phyloP scores from a whole-genome alignment of 2,113 vertebrate species.

The Cnemophilus loriae region DNA sequence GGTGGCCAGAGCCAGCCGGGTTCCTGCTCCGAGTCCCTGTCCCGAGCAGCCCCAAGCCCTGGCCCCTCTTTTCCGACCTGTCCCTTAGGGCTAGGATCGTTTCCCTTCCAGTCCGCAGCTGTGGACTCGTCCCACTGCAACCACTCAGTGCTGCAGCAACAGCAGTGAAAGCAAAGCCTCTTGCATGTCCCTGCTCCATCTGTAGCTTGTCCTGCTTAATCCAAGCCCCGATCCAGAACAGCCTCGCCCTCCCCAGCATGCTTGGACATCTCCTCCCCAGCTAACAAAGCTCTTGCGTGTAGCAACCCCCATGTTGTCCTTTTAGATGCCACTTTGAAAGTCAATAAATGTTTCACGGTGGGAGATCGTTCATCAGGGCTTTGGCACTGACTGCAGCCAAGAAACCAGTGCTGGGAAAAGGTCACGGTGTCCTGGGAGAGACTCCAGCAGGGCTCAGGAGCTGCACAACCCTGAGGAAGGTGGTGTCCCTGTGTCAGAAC shows the following conservation, averaged over 20 bases:
- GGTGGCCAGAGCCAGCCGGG: rapidly evolving
- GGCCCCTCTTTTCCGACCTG: background rate
- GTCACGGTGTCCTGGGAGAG: background rate
- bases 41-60: background rate
- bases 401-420: background rate
- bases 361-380: background rate
- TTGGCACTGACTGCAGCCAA: background rate
- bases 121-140: background rate
- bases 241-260: background rate
- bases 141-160: background rate
- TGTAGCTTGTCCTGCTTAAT: conserved; percentile 1
- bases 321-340: background rate
- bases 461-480: background rate
- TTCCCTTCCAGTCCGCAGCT: background rate
- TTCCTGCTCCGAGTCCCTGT: background rate
- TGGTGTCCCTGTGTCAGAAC: background rate
- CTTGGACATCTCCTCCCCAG: background rate
- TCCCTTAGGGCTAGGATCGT: background rate
- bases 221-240: background rate
- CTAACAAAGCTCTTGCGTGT: background rate
- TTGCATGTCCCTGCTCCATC: conserved; percentile 34
- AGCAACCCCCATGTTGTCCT: background rate
- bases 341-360: background rate
- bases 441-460: background rate
- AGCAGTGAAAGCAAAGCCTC: conserved; percentile 17